phyloP scores from a whole-genome alignment of 2,113 vertebrate genomes.

The Gobius niger region DNA sequence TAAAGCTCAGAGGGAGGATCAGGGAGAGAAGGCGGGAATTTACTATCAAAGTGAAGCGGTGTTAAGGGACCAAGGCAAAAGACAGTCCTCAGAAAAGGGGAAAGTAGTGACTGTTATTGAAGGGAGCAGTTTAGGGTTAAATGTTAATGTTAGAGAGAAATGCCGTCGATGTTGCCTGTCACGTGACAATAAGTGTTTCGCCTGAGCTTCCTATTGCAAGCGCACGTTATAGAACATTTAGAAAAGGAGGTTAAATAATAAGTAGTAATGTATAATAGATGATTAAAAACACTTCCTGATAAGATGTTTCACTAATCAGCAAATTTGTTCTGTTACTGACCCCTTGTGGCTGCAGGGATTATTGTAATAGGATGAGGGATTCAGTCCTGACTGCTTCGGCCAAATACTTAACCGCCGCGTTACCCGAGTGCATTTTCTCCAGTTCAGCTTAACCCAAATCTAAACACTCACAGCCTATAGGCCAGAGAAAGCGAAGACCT shows the following conservation, averaged over 20 bases:
- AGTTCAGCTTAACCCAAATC: too few relatives aligned
- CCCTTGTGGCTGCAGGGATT: not conserved
- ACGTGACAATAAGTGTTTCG: slow-evolving; percentile 57
- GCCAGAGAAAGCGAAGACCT: too few relatives aligned
- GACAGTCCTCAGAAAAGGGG: slow-evolving; percentile 21
- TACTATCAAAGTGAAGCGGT: slow-evolving; percentile 48
- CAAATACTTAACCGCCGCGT: too few relatives aligned
- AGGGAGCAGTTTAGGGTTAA: slow-evolving; percentile 12
- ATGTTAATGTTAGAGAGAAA: slow-evolving; percentile 26
- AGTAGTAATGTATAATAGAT: too few relatives aligned
- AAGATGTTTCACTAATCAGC: too few relatives aligned
- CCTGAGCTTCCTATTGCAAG: slow-evolving; percentile 16
- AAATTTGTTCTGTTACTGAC: not conserved
- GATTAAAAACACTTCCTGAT: too few relatives aligned
- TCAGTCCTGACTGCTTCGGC: not conserved
- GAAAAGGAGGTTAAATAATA: too few relatives aligned
- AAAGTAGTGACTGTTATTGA: slow-evolving; percentile 16
- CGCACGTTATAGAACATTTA: slow-evolving; percentile 33
- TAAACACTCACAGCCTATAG: too few relatives aligned
- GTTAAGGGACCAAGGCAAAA: slow-evolving; percentile 35
- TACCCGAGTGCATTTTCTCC: too few relatives aligned
- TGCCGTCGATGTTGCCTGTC: slow-evolving; percentile 61
- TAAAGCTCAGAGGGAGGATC: slow-evolving; percentile 51
- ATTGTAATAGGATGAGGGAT: not conserved
- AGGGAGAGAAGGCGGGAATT: slow-evolving; percentile 47